These are phyloP conservation scores for Sinocyclocheilus rhinocerous DNA, from an alignment of 2,113 vertebrate genomes.

Conservation along the genomic window DNA sequence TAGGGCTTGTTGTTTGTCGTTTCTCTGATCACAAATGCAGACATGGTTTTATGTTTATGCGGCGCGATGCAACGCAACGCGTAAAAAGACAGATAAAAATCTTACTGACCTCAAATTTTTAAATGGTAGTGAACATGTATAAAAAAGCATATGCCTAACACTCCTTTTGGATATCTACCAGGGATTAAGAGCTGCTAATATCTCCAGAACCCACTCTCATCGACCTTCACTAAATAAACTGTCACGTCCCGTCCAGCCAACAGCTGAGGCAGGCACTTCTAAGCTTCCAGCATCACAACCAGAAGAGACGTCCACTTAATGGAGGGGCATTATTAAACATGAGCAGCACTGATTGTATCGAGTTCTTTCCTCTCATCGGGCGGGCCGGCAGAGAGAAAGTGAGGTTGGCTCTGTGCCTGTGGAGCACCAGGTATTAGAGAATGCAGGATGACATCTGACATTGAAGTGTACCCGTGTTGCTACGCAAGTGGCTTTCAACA, in stretches of 20 bases:
- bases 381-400: neutral
- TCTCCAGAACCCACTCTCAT: conserved; percentile 15
- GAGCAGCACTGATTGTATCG: conserved; percentile 39
- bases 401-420: conserved; percentile 24
- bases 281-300: conserved; percentile 12
- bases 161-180: neutral
- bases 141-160: neutral
- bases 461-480: conserved; percentile 20
- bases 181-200: conserved; percentile 19
- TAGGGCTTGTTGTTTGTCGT: too few species aligned
- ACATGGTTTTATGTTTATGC: neutral
- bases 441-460: conserved; percentile 33
- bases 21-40: too few species aligned
- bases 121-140: neutral
- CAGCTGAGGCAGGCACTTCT: conserved; percentile 35
- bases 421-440: conserved; percentile 16
- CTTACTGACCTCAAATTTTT: neutral
- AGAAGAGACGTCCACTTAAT: conserved; percentile 38
- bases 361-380: conserved; percentile 15
- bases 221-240: conserved; percentile 32
- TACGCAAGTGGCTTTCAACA: conserved; percentile 5
- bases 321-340: conserved; percentile 48
- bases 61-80: too few species aligned
- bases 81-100: too few species aligned
- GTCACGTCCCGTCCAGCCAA: conserved; percentile 18